Percentiles rank a stretch among this genome's conserved stretches.
Conservation (phyloP, 1,140 invertebrate species). For the Drosophila sproati region DNA sequence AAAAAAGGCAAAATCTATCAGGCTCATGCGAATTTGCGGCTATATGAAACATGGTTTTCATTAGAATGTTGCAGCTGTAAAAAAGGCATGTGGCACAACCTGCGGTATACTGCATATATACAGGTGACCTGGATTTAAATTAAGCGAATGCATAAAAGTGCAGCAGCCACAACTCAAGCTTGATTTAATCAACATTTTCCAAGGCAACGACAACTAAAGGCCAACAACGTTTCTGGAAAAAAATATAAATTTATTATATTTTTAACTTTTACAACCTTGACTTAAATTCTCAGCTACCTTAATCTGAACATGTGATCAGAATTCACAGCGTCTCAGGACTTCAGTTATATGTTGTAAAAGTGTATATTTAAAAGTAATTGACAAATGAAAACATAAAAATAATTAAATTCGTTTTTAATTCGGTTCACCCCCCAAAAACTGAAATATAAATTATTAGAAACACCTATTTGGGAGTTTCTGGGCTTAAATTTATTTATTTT, state of each 20-base stretch:
- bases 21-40: background rate
- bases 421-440: no score
- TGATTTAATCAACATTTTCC: constrained; percentile 47
- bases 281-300: no score
- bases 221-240: constrained; percentile 5
- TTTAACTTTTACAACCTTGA: no score
- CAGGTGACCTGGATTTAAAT: constrained; percentile 36
- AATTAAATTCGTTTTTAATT: no score
- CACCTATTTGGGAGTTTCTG: no score
- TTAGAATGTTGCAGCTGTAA: constrained; percentile 24
- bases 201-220: constrained; percentile 12
- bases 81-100: constrained; percentile 4
- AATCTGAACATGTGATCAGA: no score
- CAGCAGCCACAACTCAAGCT: constrained; percentile 23
- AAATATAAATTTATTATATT: constrained; percentile 1
- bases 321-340: no score
- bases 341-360: no score
- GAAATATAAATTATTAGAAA: no score
- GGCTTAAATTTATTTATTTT: no score
- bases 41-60: constrained; percentile 19
- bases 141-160: constrained; percentile 52
- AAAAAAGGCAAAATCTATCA: background rate
- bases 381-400: no score
- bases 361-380: no score
- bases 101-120: constrained; percentile 1